Conservation (phyloP, 2,888 invertebrate species). For the Drosophila birchii region DNA sequence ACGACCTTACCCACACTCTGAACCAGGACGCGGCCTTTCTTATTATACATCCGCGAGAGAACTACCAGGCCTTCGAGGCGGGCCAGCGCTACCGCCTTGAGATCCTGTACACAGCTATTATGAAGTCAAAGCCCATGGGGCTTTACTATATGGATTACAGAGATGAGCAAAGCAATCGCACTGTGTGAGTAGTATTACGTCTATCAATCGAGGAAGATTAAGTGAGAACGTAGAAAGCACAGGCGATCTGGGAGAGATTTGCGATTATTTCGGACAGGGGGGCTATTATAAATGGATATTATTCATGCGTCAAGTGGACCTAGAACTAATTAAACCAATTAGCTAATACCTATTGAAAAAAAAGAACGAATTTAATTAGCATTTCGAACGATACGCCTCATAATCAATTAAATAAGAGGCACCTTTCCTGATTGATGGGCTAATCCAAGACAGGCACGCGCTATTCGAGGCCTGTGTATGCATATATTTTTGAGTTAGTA, state of each 20-base stretch:
- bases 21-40: constrained; percentile 68
- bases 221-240: not conserved
- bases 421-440: not conserved
- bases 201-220: not conserved
- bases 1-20: constrained; percentile 70
- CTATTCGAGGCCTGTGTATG: not conserved
- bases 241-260: not conserved
- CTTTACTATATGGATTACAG: constrained; percentile 87
- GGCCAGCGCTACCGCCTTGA: constrained; percentile 79
- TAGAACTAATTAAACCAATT: not conserved
- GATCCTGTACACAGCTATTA: constrained; percentile 87
- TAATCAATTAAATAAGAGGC: not conserved
- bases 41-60: constrained; percentile 72
- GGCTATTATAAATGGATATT: not conserved
- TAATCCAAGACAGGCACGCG: constrained; percentile 28
- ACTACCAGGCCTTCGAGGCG: constrained; percentile 77
- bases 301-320: no score
- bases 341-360: not conserved
- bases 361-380: constrained; percentile 5
- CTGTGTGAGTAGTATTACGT: constrained; percentile 83
- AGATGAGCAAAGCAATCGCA: constrained; percentile 71
- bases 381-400: not conserved
- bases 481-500: not conserved
- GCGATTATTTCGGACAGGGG: not conserved
- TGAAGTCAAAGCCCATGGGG: constrained; percentile 87